These are phyloP conservation scores for Ameiurus melas DNA, from an alignment of 2,113 vertebrate genomes.

Conservation along the genomic window DNA sequence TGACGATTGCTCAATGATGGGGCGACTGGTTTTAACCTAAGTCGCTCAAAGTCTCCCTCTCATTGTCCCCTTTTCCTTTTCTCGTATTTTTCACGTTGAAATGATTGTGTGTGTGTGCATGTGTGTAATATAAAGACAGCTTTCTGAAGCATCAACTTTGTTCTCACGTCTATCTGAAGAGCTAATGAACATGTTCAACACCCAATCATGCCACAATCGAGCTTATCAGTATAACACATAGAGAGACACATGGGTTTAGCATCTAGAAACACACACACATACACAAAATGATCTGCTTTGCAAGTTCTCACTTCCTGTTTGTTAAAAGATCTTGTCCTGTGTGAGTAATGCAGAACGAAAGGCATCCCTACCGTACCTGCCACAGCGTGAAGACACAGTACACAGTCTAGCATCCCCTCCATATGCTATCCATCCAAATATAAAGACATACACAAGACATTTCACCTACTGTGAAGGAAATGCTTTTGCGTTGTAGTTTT, in stretches of 20 bases:
- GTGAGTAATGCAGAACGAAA: constrained; percentile 20
- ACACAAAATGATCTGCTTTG: constrained; percentile 3
- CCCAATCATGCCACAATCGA: not conserved
- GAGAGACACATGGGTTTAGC: not conserved
- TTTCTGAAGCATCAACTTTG: constrained; percentile 13
- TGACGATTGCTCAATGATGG: constrained; percentile 31
- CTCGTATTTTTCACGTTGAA: not conserved
- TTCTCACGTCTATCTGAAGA: constrained; percentile 5
- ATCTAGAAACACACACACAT: not conserved
- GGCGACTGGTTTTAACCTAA: constrained; percentile 26
- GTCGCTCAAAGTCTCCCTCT: not conserved
- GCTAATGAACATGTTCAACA: not conserved
- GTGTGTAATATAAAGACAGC: constrained; percentile 13
- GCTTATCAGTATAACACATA: not conserved
- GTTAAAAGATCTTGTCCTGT: constrained; percentile 42
- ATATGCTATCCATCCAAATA: not conserved
- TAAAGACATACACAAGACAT: not conserved
- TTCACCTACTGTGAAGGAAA: constrained; percentile 1
- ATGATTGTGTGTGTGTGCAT: not conserved
- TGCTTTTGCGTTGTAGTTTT: not conserved
- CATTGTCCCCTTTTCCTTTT: not conserved
- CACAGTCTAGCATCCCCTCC: not conserved
- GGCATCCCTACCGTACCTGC: constrained; percentile 1
- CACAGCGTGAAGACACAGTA: not conserved
- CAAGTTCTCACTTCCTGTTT: constrained; percentile 53